Evolutionary conservation across 2,797 vertebrate species (phyloP).

Genomic region (Chelon auratus): DNA sequence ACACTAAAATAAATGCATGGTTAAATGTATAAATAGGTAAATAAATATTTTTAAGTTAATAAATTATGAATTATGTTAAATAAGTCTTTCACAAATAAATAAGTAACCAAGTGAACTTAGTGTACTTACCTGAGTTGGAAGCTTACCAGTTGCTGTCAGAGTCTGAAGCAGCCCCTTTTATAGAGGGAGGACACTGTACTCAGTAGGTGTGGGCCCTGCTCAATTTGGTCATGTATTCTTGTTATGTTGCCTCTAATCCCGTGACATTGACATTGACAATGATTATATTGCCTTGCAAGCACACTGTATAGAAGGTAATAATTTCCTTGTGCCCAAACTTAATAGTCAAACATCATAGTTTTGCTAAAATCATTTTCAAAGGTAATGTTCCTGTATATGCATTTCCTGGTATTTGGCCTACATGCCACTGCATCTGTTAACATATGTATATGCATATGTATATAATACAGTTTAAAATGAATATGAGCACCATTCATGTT

Average conservation of each 20-base stretch:
- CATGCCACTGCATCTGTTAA: background rate
- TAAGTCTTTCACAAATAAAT: background rate
- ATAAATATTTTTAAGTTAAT: too few relatives aligned
- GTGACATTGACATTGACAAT: constrained; percentile 70
- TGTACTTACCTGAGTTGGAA: constrained; percentile 63
- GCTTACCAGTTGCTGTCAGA: constrained; percentile 53
- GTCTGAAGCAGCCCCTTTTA: constrained; percentile 61
- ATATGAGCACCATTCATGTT: too few relatives aligned
- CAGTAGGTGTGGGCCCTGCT: constrained; percentile 70
- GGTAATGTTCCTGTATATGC: background rate
- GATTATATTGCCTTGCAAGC: constrained; percentile 44
- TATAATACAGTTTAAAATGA: too few relatives aligned
- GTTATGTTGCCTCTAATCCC: constrained; percentile 62
- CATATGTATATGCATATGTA: background rate
- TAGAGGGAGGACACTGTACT: constrained; percentile 60
- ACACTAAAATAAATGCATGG: background rate
- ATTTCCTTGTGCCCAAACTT: background rate
- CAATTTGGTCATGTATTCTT: constrained; percentile 80
- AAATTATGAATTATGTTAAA: background rate
- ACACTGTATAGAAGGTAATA: constrained; percentile 33
- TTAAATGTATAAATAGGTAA: background rate
- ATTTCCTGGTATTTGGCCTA: background rate
- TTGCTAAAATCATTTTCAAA: background rate
- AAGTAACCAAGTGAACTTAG: background rate
- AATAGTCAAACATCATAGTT: background rate